Percentiles rank a stretch among this genome's conserved stretches.
phyloP scores from a whole-genome alignment of 2,888 invertebrate genomes.

The Eremobia ochroleuca region DNA sequence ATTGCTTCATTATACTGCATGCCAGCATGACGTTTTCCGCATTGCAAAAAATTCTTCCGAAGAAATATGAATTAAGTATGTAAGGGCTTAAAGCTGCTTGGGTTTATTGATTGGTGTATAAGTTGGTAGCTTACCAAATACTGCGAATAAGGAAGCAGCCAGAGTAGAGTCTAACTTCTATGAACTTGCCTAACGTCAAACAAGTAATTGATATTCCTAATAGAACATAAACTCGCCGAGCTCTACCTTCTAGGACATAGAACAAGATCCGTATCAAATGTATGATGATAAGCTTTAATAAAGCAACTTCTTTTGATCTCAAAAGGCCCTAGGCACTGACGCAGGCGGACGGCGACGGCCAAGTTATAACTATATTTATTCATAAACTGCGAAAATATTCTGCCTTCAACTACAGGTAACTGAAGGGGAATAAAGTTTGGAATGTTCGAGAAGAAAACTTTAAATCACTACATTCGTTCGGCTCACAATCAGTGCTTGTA shows the following conservation, averaged over 20 bases:
- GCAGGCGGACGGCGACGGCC: conserved; percentile 29
- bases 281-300: conserved; percentile 41
- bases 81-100: background rate
- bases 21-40: background rate
- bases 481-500: conserved; percentile 46
- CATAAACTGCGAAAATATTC: conserved; percentile 57
- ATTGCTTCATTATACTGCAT: background rate
- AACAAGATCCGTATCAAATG: conserved; percentile 28
- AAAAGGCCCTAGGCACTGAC: conserved; percentile 26
- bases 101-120: background rate
- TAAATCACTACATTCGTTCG: conserved; percentile 58
- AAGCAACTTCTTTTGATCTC: conserved; percentile 51
- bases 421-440: conserved; percentile 32
- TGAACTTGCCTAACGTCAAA: conserved; percentile 1
- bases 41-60: background rate
- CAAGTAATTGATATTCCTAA: conserved; percentile 19
- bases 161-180: background rate
- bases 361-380: conserved; percentile 58
- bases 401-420: conserved; percentile 52
- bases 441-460: conserved; percentile 52
- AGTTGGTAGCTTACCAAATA: background rate
- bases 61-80: background rate
- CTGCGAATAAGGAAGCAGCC: background rate
- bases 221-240: background rate
- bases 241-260: background rate